Base-by-base conservation (phyloP, 2,113 vertebrate species). In the Chitala chitala region DNA sequence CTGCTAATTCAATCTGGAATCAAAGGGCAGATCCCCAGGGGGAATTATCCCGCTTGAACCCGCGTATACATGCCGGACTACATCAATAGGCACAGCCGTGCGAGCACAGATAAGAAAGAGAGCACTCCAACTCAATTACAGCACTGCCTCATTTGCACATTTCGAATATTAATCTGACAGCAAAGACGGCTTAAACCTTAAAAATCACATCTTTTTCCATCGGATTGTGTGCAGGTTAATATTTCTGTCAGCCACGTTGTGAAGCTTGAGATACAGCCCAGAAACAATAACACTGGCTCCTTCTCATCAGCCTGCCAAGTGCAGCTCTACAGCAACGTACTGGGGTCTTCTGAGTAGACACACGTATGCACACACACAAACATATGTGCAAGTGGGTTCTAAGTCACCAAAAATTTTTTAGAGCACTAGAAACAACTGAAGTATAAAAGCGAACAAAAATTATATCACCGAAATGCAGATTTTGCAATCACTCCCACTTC, bases 1-100 rank as follows among this genome's bases (percentile, higher is more conserved):
- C 77, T 76, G 76, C 82, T 87, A 82, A 87, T 89, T 90, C 85
- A 78, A 78, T 82, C 81, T 82, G 85, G 84, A 87, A 88, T 87
- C 85, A 82, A 77, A 88, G 82, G 78, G 69, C 61, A 73, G 83
- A 85, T 86, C 82, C 85, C 87, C 42, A 84, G 55, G 63, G 69
- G 84, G 83, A 81, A 81, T 72, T 72, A 69, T 72, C 82, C 71
- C 69, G 31, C 42, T 55, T 12, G 36, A 22, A n/a, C 50, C 31
- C 7, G 9, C 5, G n/a, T 42, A 48, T n/a, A 51, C 29, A 3
- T 22, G 40, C 44, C 13, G 26, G 8, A 15, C 20, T 4, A 20
- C 50, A 55, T 44, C 64, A 10, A 59, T 36, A 1, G 17, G 42
- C 2, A 10, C 9, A 22, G 40, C 64, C 40, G 2, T 68, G 42